Percentiles rank a stretch among this genome's conserved stretches.
phyloP scores from a whole-genome alignment of 1,140 invertebrate genomes.

The Euura lappo region DNA sequence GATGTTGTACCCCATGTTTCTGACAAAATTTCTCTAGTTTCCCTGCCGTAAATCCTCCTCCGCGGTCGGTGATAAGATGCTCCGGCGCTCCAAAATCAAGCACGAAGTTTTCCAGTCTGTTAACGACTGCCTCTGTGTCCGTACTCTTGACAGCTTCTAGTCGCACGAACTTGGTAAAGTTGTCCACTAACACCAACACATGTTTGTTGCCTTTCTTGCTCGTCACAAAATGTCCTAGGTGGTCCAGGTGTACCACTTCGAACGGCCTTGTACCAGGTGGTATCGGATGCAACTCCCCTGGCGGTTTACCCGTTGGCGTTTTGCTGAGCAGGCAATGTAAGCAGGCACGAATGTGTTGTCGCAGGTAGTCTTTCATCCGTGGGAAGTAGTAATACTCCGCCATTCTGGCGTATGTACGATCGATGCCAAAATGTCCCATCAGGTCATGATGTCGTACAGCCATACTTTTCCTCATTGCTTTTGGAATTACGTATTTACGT shows the following conservation, averaged over 20 bases:
- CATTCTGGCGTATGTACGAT: slow-evolving; percentile 17
- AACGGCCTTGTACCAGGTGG: slow-evolving; percentile 9
- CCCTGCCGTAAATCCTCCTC: slow-evolving; percentile 38
- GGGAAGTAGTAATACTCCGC: slow-evolving; percentile 26
- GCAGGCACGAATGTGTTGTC: neutral
- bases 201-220: slow-evolving; percentile 24
- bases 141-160: neutral
- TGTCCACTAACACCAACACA: slow-evolving; percentile 2
- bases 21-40: slow-evolving; percentile 31
- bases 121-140: neutral
- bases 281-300: slow-evolving; percentile 3
- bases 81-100: slow-evolving; percentile 19
- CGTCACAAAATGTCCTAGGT: slow-evolving; percentile 13
- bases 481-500: slow-evolving; percentile 19
- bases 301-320: neutral
- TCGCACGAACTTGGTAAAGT: slow-evolving; percentile 5
- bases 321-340: neutral
- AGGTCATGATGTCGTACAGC: slow-evolving; percentile 23
- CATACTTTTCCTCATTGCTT: slow-evolving; percentile 19
- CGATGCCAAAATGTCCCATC: slow-evolving; percentile 19
- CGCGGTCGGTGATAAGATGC: slow-evolving; percentile 31
- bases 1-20: slow-evolving; percentile 20
- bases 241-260: slow-evolving; percentile 6
- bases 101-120: slow-evolving; percentile 21
- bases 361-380: slow-evolving; percentile 14